Conservation (phyloP, 2,797 vertebrate genomes). For the Myotis planiceps region DNA sequence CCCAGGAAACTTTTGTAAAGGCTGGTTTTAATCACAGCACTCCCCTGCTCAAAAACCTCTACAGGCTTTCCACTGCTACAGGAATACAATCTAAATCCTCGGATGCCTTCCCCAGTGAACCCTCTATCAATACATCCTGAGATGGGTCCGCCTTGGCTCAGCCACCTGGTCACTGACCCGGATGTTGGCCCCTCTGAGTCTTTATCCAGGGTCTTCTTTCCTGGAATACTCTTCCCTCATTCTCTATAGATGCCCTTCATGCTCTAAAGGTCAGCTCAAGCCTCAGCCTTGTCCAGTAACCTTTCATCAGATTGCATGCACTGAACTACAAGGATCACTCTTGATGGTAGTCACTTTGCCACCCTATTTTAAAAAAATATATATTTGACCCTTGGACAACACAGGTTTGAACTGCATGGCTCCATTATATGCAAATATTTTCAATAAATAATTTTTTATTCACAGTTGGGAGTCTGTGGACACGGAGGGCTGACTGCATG, state of each 20-base stretch:
- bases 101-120: background rate
- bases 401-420: background rate
- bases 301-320: background rate
- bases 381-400: background rate
- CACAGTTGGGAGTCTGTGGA: background rate
- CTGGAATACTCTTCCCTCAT: background rate
- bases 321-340: background rate
- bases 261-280: background rate
- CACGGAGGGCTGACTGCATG: background rate
- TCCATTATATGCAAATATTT: background rate
- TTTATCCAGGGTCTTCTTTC: background rate
- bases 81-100: background rate
- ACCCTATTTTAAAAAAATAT: background rate
- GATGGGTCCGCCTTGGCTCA: background rate
- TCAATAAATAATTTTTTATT: background rate
- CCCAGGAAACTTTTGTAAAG: background rate
- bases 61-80: background rate
- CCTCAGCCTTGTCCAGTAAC: background rate
- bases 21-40: background rate
- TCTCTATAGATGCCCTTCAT: background rate
- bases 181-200: background rate
- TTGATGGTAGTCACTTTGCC: background rate
- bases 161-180: background rate
- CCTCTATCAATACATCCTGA: background rate
- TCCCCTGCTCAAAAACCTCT: background rate